phyloP scores from a whole-genome alignment of 2,888 invertebrate species.

The Charanyca ferruginea region DNA sequence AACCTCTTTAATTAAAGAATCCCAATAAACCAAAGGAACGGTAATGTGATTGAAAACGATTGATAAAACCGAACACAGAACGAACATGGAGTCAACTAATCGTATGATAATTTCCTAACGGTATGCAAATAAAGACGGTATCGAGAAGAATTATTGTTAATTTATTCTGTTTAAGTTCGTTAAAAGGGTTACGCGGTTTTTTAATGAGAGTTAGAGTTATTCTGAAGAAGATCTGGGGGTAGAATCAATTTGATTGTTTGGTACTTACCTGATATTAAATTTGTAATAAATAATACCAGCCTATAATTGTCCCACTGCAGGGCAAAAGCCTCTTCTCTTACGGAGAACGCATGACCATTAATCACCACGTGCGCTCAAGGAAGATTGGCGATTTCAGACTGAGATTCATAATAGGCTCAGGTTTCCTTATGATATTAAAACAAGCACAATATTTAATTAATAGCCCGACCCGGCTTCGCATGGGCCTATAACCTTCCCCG shows the following conservation, averaged over 20 bases:
- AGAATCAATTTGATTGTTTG: slow-evolving; percentile 7
- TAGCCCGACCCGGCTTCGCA: too few species aligned
- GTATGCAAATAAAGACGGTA: slow-evolving; percentile 57
- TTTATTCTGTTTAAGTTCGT: slow-evolving; percentile 46
- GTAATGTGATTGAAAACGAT: slow-evolving; percentile 48
- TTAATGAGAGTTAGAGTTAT: slow-evolving; percentile 20
- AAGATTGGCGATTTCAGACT: too few species aligned
- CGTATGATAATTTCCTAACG: slow-evolving; percentile 64
- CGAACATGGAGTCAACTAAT: slow-evolving; percentile 48
- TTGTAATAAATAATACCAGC: too few species aligned
- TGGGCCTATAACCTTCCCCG: too few species aligned
- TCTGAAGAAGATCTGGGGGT: slow-evolving; percentile 20
- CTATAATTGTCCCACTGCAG: too few species aligned
- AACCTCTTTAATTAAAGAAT: slow-evolving; percentile 35
- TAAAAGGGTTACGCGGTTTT: slow-evolving; percentile 41
- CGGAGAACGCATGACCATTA: too few species aligned
- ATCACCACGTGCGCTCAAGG: too few species aligned
- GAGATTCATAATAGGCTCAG: too few species aligned
- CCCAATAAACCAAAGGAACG: slow-evolving; percentile 30
- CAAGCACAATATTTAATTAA: too few species aligned
- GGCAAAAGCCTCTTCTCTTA: too few species aligned
- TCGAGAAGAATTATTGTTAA: slow-evolving; percentile 55
- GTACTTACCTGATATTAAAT: slow-evolving; percentile 12
- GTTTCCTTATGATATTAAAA: too few species aligned
- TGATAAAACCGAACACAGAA: slow-evolving; percentile 42